Conservation (phyloP, 2,888 invertebrate genomes). For the Ectemnius continuus region DNA sequence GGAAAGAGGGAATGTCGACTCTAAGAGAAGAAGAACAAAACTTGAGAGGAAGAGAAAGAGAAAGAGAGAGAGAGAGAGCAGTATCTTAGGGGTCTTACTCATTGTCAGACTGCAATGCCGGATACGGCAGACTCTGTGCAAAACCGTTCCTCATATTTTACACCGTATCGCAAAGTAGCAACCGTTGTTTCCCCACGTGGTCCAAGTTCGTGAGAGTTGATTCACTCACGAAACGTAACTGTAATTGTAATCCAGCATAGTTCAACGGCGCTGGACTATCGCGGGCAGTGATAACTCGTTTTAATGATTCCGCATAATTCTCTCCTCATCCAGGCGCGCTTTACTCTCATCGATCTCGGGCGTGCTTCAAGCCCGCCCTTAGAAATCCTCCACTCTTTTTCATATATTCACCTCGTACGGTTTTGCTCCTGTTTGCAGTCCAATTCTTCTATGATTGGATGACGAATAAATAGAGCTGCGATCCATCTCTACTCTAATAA, state of each 20-base stretch:
- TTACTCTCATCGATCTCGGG: no score
- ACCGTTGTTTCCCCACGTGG: conserved; percentile 39
- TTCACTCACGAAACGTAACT: no score
- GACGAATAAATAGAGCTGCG: conserved; percentile 18
- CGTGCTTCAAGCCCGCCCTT: no score
- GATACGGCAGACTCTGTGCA: conserved; percentile 7
- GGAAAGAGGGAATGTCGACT: background rate
- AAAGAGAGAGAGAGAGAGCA: conserved; percentile 9
- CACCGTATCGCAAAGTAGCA: conserved; percentile 6
- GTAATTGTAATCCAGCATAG: background rate
- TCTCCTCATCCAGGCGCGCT: background rate
- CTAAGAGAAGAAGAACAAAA: background rate
- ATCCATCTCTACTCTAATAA: conserved; percentile 40
- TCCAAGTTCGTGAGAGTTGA: conserved; percentile 29
- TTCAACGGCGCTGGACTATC: conserved; percentile 28
- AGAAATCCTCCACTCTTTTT: no score
- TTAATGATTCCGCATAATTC: background rate
- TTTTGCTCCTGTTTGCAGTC: conserved; percentile 34
- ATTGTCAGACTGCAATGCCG: conserved; percentile 28
- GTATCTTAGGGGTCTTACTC: conserved; percentile 15
- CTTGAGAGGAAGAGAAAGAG: conserved; percentile 7
- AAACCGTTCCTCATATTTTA: conserved; percentile 32
- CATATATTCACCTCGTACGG: conserved; percentile 15
- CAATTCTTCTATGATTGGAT: conserved; percentile 32
- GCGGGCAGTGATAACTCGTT: conserved; percentile 16